A percentile compares a stretch with the other conserved stretches of the same genome.
These are phyloP conservation scores for Pseudococcus jackbeardsleyi DNA, from an alignment of 2,888 invertebrate species.

Conservation along the genomic window DNA sequence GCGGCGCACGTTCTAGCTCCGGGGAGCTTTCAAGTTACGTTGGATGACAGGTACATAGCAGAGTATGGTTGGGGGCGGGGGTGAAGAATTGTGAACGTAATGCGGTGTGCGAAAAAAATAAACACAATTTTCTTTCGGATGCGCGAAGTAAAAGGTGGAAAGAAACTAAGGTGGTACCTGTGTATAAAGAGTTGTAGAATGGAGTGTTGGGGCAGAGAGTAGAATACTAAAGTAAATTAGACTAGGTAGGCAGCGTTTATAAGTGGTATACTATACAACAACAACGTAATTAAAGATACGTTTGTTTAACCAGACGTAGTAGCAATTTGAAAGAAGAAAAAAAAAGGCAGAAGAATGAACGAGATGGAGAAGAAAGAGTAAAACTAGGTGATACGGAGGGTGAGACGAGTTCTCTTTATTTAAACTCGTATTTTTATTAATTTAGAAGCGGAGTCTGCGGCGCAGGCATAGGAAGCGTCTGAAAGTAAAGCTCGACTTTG, in stretches of 20 bases:
- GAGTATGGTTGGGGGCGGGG: too few relatives aligned
- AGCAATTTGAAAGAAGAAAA: background rate
- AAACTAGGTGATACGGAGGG: background rate
- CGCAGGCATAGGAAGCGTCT: background rate
- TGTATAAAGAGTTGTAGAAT: too few relatives aligned
- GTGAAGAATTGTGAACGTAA: background rate
- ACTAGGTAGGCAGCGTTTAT: background rate
- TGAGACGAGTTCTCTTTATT: background rate
- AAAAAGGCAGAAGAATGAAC: background rate
- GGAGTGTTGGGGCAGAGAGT: background rate
- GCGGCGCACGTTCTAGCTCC: too few relatives aligned
- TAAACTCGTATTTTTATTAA: background rate
- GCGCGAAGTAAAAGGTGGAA: background rate
- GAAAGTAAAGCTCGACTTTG: background rate
- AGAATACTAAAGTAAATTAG: background rate
- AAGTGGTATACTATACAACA: background rate
- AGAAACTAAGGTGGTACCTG: too few relatives aligned
- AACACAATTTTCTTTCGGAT: background rate
- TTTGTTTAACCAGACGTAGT: slow-evolving; percentile 29
- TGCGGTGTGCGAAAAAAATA: background rate
- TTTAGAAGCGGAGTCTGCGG: background rate
- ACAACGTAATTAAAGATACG: slow-evolving; percentile 26
- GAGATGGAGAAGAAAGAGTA: background rate
- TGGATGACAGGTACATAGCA: too few relatives aligned
- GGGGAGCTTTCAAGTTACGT: too few relatives aligned